Evolutionary conservation across 1,140 invertebrate genomes (phyloP).

Genomic region (Eupeodes corollae): DNA sequence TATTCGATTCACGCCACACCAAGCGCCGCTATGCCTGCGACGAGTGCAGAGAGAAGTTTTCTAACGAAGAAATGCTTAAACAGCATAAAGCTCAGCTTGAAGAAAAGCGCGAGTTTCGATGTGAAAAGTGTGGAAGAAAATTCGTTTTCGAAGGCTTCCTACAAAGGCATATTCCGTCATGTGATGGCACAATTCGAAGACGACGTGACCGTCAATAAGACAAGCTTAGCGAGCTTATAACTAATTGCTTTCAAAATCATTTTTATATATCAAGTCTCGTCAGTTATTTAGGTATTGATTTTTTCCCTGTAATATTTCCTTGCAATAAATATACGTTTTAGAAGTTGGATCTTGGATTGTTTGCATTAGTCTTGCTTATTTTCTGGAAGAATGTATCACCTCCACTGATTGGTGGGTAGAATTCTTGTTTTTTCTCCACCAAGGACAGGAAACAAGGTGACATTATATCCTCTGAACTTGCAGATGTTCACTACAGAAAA

Average conservation of each 20-base stretch:
- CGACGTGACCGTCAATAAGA: constrained; percentile 26
- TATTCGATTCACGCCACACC: constrained; percentile 31
- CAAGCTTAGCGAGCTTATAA: not conserved
- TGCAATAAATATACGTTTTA: too few relatives aligned
- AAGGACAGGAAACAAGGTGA: too few relatives aligned
- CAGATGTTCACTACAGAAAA: too few relatives aligned
- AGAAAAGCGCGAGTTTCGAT: constrained; percentile 32
- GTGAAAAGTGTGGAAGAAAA: constrained; percentile 30
- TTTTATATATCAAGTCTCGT: not conserved
- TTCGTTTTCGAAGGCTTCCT: constrained; percentile 35
- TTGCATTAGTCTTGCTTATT: too few relatives aligned
- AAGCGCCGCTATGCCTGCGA: constrained; percentile 34
- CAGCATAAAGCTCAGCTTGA: constrained; percentile 31
- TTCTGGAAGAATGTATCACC: too few relatives aligned
- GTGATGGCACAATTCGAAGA: constrained; percentile 34
- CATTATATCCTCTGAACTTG: too few relatives aligned
- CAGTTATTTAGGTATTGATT: too few relatives aligned
- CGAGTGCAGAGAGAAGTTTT: constrained; percentile 32
- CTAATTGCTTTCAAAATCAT: too few relatives aligned
- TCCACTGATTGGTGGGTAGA: too few relatives aligned
- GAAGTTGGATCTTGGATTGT: too few relatives aligned
- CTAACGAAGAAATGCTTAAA: constrained; percentile 29
- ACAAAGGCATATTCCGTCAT: constrained; percentile 29
- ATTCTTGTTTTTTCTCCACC: too few relatives aligned
- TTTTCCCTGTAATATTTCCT: too few relatives aligned